Conservation (phyloP, 2,113 vertebrate genomes). For the Speoplatyrhinus poulsoni region DNA sequence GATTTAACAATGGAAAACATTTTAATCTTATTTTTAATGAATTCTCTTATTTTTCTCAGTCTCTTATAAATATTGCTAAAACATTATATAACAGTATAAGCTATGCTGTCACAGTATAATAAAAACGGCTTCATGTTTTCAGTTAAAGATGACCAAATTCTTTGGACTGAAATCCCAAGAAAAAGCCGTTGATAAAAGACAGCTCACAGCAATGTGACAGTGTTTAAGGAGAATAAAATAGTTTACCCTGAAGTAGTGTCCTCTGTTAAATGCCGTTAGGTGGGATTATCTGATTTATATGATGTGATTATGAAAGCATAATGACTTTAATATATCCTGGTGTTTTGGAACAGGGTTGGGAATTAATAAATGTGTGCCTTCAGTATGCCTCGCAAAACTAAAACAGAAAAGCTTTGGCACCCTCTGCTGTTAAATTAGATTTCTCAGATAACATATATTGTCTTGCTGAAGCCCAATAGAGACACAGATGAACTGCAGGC, state of each 20-base stretch:
- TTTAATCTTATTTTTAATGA: no score
- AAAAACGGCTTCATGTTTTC: slow-evolving; percentile 6
- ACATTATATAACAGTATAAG: slow-evolving; percentile 4
- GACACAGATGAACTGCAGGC: slow-evolving; percentile 28
- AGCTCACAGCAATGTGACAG: slow-evolving; percentile 41
- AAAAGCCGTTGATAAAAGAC: slow-evolving; percentile 25
- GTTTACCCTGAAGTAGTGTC: slow-evolving; percentile 12
- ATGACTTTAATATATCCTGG: no score
- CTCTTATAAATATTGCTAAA: neutral
- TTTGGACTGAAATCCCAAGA: neutral
- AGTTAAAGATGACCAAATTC: neutral
- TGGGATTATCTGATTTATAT: slow-evolving; percentile 1
- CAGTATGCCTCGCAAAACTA: slow-evolving; percentile 32
- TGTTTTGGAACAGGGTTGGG: no score
- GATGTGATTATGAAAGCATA: slow-evolving; percentile 13
- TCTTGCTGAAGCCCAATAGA: slow-evolving; percentile 48
- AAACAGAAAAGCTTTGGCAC: slow-evolving; percentile 82
- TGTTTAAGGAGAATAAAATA: slow-evolving; percentile 3
- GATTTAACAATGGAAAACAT: no score
- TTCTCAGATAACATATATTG: slow-evolving; percentile 60
- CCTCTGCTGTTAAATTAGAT: slow-evolving; percentile 79
- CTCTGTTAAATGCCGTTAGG: slow-evolving; percentile 19
- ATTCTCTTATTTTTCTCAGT: neutral
- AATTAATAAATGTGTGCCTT: slow-evolving; percentile 11
- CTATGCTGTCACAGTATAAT: neutral